A percentile compares a stretch with the other conserved stretches of the same genome.
Conservation (phyloP, 2,888 invertebrate genomes). For the Phlogophora meticulosa region DNA sequence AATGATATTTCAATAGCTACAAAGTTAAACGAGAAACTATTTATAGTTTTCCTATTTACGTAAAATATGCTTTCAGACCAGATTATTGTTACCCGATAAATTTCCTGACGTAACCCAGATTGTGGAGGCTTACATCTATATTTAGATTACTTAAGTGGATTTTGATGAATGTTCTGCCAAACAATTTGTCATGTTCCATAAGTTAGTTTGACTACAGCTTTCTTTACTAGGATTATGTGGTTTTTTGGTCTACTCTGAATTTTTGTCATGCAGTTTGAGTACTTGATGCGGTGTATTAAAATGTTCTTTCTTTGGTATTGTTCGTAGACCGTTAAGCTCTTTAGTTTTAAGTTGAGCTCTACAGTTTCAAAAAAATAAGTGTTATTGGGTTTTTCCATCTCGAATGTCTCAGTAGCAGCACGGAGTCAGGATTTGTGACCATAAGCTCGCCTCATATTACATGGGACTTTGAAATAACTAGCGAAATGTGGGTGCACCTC, state of each 20-base stretch:
- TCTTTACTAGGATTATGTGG: conserved; percentile 16
- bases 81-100: conserved; percentile 31
- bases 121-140: conserved; percentile 33
- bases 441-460: too few relatives aligned
- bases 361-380: too few relatives aligned
- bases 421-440: too few relatives aligned
- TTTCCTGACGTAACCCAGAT: conserved; percentile 28
- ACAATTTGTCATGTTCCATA: conserved; percentile 48
- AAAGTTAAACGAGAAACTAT: neutral
- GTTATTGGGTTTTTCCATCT: too few relatives aligned
- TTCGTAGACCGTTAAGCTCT: too few relatives aligned
- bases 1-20: neutral
- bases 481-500: too few relatives aligned
- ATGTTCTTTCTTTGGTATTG: neutral
- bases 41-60: neutral
- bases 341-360: too few relatives aligned
- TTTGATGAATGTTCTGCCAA: conserved; percentile 47
- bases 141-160: conserved; percentile 45
- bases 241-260: neutral
- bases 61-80: conserved; percentile 11
- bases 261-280: too few relatives aligned
- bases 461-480: too few relatives aligned
- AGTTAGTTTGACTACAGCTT: conserved; percentile 35
- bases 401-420: too few relatives aligned
- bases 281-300: too few relatives aligned